These are phyloP conservation scores for Gymnocypris eckloni DNA, from an alignment of 2,797 vertebrate species.

Conservation along the genomic window DNA sequence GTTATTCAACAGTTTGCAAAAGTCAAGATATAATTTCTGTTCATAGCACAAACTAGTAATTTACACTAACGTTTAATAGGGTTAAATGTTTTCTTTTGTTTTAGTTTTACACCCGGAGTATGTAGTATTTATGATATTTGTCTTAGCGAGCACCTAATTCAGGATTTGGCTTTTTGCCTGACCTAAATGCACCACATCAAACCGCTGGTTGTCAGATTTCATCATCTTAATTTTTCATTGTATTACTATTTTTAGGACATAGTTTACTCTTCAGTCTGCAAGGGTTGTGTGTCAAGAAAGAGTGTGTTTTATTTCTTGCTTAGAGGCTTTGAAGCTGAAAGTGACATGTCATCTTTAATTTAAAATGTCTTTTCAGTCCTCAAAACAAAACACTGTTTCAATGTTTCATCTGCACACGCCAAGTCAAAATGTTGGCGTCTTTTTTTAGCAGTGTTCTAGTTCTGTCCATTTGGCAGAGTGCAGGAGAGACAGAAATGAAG, in stretches of 20 bases:
- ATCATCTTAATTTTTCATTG: background rate
- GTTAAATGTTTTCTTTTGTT: no score
- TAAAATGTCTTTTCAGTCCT: constrained; percentile 1
- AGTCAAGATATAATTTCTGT: background rate
- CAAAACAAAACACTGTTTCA: background rate
- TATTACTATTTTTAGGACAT: background rate
- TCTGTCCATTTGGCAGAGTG: constrained; percentile 34
- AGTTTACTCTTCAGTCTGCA: background rate
- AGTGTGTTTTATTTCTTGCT: background rate
- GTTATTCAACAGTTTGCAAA: background rate
- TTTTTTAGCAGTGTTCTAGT: constrained; percentile 26
- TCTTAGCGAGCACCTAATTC: background rate
- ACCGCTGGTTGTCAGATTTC: background rate
- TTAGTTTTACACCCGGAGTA: no score
- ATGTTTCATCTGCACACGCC: background rate
- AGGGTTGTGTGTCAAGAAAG: background rate
- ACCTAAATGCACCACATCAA: constrained; percentile 26
- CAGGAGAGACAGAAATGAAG: constrained; percentile 39
- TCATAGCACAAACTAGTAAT: background rate
- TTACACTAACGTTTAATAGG: no score
- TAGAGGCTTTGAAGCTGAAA: constrained; percentile 12
- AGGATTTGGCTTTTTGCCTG: background rate
- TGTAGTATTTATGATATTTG: background rate
- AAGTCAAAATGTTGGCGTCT: constrained; percentile 15
- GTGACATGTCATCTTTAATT: background rate